Conservation (phyloP, 2,888 invertebrate genomes). For the Eugnorisma glareosa region DNA sequence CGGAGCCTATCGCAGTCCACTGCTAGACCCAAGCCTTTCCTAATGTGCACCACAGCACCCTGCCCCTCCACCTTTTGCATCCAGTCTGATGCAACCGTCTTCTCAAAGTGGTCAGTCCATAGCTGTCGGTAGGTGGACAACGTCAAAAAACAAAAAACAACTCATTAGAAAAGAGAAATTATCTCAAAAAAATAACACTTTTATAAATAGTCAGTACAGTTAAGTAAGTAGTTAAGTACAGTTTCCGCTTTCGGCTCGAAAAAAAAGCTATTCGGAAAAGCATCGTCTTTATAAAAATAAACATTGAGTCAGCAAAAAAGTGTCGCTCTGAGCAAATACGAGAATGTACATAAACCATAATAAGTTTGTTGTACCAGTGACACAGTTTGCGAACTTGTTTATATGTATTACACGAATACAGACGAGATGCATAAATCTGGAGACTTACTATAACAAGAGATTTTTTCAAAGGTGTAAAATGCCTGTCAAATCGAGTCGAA, state of each 20-base stretch:
- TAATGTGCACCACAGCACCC: neutral
- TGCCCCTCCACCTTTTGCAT: neutral
- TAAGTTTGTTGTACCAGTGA: conserved; percentile 26
- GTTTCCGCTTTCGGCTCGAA: neutral
- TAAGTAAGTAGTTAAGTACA: too few relatives aligned
- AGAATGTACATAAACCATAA: conserved; percentile 20
- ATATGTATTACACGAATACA: neutral
- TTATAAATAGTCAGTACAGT: neutral
- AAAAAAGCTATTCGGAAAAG: conserved; percentile 12
- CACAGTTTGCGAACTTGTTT: conserved; percentile 33
- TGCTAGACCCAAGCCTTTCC: neutral
- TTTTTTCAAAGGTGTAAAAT: too few relatives aligned
- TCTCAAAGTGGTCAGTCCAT: neutral
- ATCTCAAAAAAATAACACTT: neutral
- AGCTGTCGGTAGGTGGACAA: neutral
- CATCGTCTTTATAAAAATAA: conserved; percentile 15
- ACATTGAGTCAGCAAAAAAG: conserved; percentile 33
- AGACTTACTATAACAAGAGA: too few relatives aligned
- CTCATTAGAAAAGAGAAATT: neutral
- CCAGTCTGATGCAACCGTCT: too few relatives aligned
- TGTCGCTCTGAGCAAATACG: conserved; percentile 17
- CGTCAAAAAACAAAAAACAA: neutral
- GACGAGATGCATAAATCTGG: too few relatives aligned
- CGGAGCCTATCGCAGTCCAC: too few relatives aligned
- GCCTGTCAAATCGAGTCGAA: too few relatives aligned